Conservation (phyloP, 2,797 vertebrate genomes). For the Leptodactylus fallax region DNA sequence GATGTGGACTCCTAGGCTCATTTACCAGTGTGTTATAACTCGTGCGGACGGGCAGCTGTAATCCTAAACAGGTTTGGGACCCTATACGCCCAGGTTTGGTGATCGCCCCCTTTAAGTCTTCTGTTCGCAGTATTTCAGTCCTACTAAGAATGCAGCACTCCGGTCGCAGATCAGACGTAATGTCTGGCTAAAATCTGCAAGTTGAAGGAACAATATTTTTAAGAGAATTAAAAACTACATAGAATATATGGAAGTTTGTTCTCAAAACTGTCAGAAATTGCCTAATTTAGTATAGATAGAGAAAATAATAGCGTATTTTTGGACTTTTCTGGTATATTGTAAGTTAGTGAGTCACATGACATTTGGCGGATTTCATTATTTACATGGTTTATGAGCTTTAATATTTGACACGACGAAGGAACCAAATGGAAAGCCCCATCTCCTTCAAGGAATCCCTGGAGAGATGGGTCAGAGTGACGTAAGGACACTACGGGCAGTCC, state of each 20-base stretch:
- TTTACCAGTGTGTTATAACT: too few relatives aligned
- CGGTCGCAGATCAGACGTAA: slow-evolving; percentile 45
- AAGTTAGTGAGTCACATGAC: too few relatives aligned
- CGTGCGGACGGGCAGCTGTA: too few relatives aligned
- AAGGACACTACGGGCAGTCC: too few relatives aligned
- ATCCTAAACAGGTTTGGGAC: too few relatives aligned
- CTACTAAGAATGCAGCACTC: slow-evolving; percentile 21
- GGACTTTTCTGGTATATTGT: background rate
- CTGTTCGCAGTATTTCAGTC: slow-evolving; percentile 34
- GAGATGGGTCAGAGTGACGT: too few relatives aligned
- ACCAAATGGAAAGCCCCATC: too few relatives aligned
- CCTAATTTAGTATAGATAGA: background rate
- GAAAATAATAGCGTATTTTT: background rate
- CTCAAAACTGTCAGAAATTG: background rate
- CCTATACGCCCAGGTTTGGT: background rate
- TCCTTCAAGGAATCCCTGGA: too few relatives aligned
- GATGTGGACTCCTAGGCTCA: too few relatives aligned
- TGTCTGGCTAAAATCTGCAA: slow-evolving; percentile 40
- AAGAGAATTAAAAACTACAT: background rate
- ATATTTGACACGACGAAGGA: too few relatives aligned
- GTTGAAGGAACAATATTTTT: slow-evolving; percentile 41
- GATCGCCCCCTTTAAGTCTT: background rate
- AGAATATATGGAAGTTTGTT: background rate
- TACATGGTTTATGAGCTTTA: too few relatives aligned
- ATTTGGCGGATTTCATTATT: too few relatives aligned